Percentiles rank a stretch among this genome's conserved stretches.
Evolutionary conservation across 2,797 vertebrate genomes (phyloP).

Genomic region (Ctenosaura bakeri): DNA sequence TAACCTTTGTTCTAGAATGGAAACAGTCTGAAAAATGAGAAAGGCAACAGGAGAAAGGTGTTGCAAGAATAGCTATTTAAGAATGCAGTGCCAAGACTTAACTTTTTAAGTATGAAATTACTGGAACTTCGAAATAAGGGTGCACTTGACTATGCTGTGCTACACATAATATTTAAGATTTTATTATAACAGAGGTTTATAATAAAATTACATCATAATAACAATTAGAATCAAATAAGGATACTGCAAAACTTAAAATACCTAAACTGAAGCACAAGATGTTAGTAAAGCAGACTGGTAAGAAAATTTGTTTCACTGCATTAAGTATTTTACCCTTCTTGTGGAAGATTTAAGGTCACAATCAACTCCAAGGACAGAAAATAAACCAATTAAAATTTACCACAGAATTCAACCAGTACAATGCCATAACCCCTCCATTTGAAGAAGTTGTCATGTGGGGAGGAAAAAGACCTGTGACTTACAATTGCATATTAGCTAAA

Average conservation of each 20-base stretch:
- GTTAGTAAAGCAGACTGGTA: neutral
- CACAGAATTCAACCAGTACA: slow-evolving; percentile 19
- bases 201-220: neutral
- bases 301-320: slow-evolving; percentile 25
- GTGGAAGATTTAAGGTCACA: neutral
- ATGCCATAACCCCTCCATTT: neutral
- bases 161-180: neutral
- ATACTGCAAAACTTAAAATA: neutral
- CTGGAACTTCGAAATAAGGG: neutral
- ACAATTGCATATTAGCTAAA: neutral
- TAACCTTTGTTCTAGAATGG: slow-evolving; percentile 92
- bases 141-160: neutral
- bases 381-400: neutral
- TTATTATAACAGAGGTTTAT: neutral
- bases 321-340: neutral
- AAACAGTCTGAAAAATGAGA: slow-evolving; percentile 81
- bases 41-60: slow-evolving; percentile 29
- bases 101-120: neutral
- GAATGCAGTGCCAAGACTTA: neutral
- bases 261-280: neutral
- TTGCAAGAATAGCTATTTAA: neutral
- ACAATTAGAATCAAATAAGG: neutral
- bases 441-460: neutral
- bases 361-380: slow-evolving; percentile 5
- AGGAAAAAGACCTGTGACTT: neutral